Percentiles rank a stretch among this genome's conserved stretches.
Evolutionary conservation across 1,140 invertebrate species (phyloP).

Genomic region (Chymomyza costata): DNA sequence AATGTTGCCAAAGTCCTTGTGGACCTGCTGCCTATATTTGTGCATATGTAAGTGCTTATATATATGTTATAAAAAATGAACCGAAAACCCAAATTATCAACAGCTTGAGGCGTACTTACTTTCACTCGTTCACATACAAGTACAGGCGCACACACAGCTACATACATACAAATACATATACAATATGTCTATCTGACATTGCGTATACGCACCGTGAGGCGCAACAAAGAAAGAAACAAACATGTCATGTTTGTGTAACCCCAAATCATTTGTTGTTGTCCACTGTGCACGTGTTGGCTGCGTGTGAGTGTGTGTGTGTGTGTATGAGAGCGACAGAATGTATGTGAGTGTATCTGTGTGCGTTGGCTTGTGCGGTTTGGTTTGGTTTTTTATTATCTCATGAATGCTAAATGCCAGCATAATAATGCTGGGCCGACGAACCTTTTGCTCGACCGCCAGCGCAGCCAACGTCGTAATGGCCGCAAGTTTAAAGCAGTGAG

Average conservation of each 20-base stretch:
- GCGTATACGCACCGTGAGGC: conserved; percentile 64
- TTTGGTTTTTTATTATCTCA: conserved; percentile 58
- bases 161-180: too few relatives aligned
- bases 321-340: background rate
- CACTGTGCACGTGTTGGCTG: conserved; percentile 42
- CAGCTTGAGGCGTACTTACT: conserved; percentile 49
- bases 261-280: conserved; percentile 68
- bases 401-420: conserved; percentile 67
- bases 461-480: too few relatives aligned
- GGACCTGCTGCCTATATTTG: conserved; percentile 1
- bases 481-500: too few relatives aligned
- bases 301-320: background rate
- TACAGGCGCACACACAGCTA: too few relatives aligned
- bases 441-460: conserved; percentile 3
- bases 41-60: conserved; percentile 15
- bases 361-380: background rate
- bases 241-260: conserved; percentile 37
- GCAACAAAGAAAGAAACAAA: conserved; percentile 10
- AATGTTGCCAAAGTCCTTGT: conserved; percentile 1
- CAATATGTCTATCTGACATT: conserved; percentile 19
- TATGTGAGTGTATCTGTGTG: conserved; percentile 11
- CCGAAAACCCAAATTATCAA: conserved; percentile 54
- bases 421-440: conserved; percentile 5
- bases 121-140: conserved; percentile 50
- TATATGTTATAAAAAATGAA: background rate